These are phyloP conservation scores for Zaprionus lineosus DNA, from an alignment of 2,888 invertebrate species.

Conservation along the genomic window DNA sequence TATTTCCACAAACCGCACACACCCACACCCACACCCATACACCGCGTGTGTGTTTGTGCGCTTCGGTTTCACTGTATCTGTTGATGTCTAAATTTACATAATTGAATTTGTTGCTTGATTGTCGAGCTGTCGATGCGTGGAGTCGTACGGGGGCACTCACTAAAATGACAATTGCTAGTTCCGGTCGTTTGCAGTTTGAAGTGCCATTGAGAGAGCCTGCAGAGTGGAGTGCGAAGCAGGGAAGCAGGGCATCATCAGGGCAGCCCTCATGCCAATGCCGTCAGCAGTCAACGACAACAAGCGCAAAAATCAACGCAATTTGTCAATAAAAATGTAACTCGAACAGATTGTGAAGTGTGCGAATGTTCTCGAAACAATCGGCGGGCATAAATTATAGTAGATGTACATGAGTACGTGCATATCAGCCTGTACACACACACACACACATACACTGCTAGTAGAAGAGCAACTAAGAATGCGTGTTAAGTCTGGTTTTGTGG, in stretches of 20 bases:
- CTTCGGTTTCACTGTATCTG: conserved; percentile 43
- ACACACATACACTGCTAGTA: background rate
- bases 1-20: too few relatives aligned
- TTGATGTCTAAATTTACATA: conserved; percentile 81
- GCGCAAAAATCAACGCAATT: conserved; percentile 82
- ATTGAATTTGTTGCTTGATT: conserved; percentile 83
- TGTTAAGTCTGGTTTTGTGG: conserved; percentile 7
- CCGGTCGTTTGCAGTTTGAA: conserved; percentile 80
- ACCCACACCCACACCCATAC: too few relatives aligned
- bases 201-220: conserved; percentile 71
- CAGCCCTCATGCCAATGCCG: conserved; percentile 44
- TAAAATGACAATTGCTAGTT: conserved; percentile 81
- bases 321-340: conserved; percentile 81
- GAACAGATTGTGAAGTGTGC: conserved; percentile 78
- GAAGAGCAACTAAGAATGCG: conserved; percentile 9
- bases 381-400: conserved; percentile 70
- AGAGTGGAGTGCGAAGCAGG: background rate
- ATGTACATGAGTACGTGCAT: conserved; percentile 24
- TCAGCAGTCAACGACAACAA: conserved; percentile 35
- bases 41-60: conserved; percentile 6
- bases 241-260: background rate
- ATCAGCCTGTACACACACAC: too few relatives aligned
- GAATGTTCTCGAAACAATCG: conserved; percentile 78
- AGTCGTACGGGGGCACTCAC: conserved; percentile 69
- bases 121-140: conserved; percentile 78